Percentiles rank a stretch among this genome's conserved stretches.
These are phyloP conservation scores for Neoarius graeffei DNA, from an alignment of 2,113 vertebrate genomes.

Conservation along the genomic window DNA sequence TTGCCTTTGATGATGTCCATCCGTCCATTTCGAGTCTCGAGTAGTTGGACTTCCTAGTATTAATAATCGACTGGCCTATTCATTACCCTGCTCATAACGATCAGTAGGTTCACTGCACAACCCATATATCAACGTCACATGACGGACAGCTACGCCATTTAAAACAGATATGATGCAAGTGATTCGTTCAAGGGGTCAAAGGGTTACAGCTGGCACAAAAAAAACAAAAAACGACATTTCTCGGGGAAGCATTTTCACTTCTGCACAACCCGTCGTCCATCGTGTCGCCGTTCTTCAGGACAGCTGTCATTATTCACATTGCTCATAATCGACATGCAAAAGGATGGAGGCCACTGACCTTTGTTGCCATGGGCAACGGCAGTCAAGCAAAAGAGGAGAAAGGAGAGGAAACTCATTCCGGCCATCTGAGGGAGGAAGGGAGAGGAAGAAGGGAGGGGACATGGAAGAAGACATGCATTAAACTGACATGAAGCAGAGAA, in stretches of 20 bases:
- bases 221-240: neutral
- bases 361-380: slow-evolving; percentile 80
- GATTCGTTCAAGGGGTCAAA: neutral
- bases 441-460: slow-evolving; percentile 43
- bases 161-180: neutral
- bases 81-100: slow-evolving; percentile 45
- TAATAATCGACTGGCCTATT: slow-evolving; percentile 15
- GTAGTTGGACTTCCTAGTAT: neutral
- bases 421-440: slow-evolving; percentile 75
- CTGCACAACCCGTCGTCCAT: neutral
- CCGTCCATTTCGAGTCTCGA: neutral
- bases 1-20: neutral
- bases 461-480: slow-evolving; percentile 72
- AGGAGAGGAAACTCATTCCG: slow-evolving; percentile 78
- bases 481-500: slow-evolving; percentile 63
- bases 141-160: neutral
- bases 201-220: neutral
- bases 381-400: slow-evolving; percentile 80
- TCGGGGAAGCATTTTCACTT: neutral
- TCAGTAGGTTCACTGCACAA: neutral
- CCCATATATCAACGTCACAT: neutral
- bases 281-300: neutral
- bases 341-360: slow-evolving; percentile 75
- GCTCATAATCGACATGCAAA: slow-evolving; percentile 59
- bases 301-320: slow-evolving; percentile 54